Conservation (phyloP, 2,113 vertebrate genomes). For the Lanius collurio region DNA sequence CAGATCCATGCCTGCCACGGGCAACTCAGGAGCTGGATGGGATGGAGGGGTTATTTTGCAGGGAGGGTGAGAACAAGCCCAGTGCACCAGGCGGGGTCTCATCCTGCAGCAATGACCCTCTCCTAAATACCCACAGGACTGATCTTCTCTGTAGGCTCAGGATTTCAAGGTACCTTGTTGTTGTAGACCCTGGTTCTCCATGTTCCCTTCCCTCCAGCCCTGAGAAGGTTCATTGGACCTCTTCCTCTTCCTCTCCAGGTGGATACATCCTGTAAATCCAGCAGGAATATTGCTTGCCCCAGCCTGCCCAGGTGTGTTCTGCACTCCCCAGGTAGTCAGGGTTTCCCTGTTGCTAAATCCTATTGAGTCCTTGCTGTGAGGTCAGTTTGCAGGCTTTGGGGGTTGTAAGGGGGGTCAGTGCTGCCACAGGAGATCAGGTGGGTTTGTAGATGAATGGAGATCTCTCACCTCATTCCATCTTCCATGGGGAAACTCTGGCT, state of each 20-base stretch:
- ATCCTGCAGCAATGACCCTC: neutral
- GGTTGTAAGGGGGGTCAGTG: neutral
- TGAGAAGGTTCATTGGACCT: neutral
- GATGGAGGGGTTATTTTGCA: neutral
- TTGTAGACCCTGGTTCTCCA: neutral
- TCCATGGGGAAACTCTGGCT: neutral
- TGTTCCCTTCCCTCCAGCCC: neutral
- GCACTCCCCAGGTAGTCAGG: neutral
- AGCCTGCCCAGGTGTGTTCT: neutral
- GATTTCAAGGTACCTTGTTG: neutral
- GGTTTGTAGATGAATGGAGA: neutral
- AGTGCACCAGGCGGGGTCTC: neutral
- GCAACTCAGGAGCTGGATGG: neutral
- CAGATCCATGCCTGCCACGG: neutral
- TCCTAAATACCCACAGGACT: neutral
- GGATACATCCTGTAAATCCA: neutral
- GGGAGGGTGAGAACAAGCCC: neutral
- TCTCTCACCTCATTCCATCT: neutral
- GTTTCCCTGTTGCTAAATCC: neutral
- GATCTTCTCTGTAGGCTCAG: neutral
- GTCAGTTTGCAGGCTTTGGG: neutral
- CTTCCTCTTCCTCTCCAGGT: neutral
- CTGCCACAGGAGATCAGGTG: neutral
- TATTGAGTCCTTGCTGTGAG: neutral
- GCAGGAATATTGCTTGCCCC: neutral